phyloP scores from a whole-genome alignment of 2,113 vertebrate species.

The Xenopus borealis region DNA sequence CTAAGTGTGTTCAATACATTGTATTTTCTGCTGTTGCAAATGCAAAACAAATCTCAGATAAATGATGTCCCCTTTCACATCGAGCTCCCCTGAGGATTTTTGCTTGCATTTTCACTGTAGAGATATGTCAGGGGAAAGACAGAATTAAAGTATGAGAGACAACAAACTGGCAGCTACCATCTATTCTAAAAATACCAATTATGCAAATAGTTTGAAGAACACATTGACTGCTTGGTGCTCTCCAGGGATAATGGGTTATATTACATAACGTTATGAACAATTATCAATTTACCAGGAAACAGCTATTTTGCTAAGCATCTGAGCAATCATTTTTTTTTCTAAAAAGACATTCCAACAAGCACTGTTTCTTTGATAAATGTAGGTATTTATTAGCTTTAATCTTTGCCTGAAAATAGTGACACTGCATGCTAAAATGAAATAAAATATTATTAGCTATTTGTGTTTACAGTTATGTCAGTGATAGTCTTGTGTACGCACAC shows the following conservation, averaged over 20 bases:
- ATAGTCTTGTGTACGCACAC: slow-evolving; percentile 1
- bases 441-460: slow-evolving; percentile 37
- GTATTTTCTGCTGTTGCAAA: slow-evolving; percentile 32
- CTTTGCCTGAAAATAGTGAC: slow-evolving; percentile 40
- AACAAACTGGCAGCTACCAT: slow-evolving; percentile 36
- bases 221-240: slow-evolving; percentile 43
- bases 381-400: slow-evolving; percentile 44
- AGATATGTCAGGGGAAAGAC: slow-evolving; percentile 44
- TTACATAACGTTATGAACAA: slow-evolving; percentile 42
- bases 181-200: slow-evolving; percentile 47
- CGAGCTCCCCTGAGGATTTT: slow-evolving; percentile 42
- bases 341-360: slow-evolving; percentile 25
- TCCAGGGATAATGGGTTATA: slow-evolving; percentile 46
- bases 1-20: slow-evolving; percentile 36
- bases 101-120: slow-evolving; percentile 36
- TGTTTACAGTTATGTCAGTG: not conserved
- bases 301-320: slow-evolving; percentile 43
- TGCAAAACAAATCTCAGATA: slow-evolving; percentile 45
- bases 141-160: slow-evolving; percentile 44
- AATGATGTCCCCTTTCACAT: slow-evolving; percentile 43
- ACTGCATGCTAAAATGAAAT: slow-evolving; percentile 32
- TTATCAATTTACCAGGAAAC: slow-evolving; percentile 42
- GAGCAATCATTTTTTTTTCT: slow-evolving; percentile 29
- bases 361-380: slow-evolving; percentile 40
- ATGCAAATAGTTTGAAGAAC: slow-evolving; percentile 45